Conservation (phyloP, 2,113 vertebrate genomes). For the Dolichotis patagonum region DNA sequence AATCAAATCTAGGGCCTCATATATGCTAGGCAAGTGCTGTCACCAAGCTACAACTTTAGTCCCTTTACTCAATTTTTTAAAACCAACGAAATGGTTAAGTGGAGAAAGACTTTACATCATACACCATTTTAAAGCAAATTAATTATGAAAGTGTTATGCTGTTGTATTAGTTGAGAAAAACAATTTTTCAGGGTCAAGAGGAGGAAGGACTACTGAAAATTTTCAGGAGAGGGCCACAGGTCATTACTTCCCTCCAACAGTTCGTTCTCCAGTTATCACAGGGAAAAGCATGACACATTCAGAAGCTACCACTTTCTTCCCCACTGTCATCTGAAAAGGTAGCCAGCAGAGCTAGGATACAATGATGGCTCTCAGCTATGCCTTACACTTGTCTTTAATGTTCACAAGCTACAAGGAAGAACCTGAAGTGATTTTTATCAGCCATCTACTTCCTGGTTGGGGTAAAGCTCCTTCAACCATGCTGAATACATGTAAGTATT, state of each 20-base stretch:
- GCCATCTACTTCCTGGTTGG: background rate
- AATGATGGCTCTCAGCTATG: background rate
- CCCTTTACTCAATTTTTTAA: background rate
- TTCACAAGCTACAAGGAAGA: background rate
- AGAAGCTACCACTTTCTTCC: background rate
- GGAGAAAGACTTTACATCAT: background rate
- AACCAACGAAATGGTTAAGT: background rate
- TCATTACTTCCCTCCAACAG: background rate
- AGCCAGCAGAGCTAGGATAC: background rate
- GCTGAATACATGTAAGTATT: background rate
- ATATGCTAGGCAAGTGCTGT: background rate
- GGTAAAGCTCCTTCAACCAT: background rate
- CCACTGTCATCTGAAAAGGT: background rate
- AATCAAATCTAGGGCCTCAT: background rate
- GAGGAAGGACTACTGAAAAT: background rate
- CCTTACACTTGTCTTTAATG: background rate
- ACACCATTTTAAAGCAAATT: background rate
- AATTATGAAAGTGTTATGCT: background rate
- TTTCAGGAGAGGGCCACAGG: background rate
- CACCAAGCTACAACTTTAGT: background rate
- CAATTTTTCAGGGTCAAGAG: constrained; percentile 9
- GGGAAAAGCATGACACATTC: background rate
- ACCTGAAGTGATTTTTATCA: background rate
- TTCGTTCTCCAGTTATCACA: background rate
- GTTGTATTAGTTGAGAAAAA: background rate